Conservation (phyloP, 2,888 invertebrate species). For the Andricus curvator region DNA sequence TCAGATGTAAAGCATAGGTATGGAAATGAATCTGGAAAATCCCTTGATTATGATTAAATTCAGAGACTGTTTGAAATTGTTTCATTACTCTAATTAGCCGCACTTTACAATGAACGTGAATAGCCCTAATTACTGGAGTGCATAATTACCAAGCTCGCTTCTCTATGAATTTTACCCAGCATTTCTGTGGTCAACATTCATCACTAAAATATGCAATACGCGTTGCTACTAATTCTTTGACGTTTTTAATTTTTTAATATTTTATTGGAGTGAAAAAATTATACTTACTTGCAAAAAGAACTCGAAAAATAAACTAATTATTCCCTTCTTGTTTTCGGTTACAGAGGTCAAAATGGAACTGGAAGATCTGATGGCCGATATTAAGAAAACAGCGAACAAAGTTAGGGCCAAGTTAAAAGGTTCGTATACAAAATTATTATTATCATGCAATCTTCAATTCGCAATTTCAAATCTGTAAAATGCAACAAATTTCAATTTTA, state of each 20-base stretch:
- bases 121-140: background rate
- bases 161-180: constrained; percentile 4
- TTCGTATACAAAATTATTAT: constrained; percentile 77
- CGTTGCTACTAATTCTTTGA: background rate
- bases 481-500: no score
- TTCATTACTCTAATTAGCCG: constrained; percentile 2
- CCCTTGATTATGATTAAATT: background rate
- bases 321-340: constrained; percentile 76
- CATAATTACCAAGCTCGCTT: background rate
- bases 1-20: background rate
- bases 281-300: background rate
- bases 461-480: no score
- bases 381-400: constrained; percentile 99
- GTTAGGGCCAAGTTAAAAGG: constrained; percentile 99
- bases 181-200: background rate
- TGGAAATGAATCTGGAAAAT: background rate
- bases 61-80: constrained; percentile 14
- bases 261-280: background rate
- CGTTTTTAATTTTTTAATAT: background rate
- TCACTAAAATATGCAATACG: background rate
- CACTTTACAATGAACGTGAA: background rate
- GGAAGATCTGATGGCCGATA: constrained; percentile 99
- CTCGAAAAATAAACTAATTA: constrained; percentile 11
- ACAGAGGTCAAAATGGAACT: constrained; percentile 99
- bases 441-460: no score